These are phyloP conservation scores for Hydroisotoma schaefferi DNA, from an alignment of 2,888 invertebrate species.

Conservation along the genomic window DNA sequence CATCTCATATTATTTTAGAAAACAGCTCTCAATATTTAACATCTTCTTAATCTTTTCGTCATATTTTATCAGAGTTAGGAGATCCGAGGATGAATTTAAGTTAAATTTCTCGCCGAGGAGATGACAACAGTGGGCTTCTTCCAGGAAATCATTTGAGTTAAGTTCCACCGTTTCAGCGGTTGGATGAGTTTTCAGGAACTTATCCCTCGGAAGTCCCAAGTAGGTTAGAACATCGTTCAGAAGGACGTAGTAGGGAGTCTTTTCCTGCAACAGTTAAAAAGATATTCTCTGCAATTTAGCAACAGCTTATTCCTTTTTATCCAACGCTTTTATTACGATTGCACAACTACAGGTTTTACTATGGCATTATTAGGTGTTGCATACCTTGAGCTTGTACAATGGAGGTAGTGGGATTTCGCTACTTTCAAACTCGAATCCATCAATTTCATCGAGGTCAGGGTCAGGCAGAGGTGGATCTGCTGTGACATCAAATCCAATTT, in stretches of 20 bases:
- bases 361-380: neutral
- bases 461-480: slow-evolving; percentile 49
- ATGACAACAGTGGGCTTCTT: slow-evolving; percentile 48
- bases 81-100: slow-evolving; percentile 47
- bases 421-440: slow-evolving; percentile 74
- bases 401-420: slow-evolving; percentile 75
- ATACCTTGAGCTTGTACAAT: slow-evolving; percentile 63
- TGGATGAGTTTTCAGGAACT: slow-evolving; percentile 43
- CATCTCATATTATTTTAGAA: slow-evolving; percentile 44
- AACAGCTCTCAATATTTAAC: slow-evolving; percentile 69
- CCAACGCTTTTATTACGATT: neutral
- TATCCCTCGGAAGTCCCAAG: slow-evolving; percentile 57
- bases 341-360: no score
- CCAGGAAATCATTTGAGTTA: slow-evolving; percentile 48
- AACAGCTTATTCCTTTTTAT: no score
- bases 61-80: slow-evolving; percentile 65
- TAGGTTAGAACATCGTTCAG: slow-evolving; percentile 72
- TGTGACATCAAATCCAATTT: slow-evolving; percentile 50
- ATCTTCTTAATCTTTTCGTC: slow-evolving; percentile 78
- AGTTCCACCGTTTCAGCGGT: slow-evolving; percentile 48
- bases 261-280: slow-evolving; percentile 55
- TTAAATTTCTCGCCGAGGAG: slow-evolving; percentile 47
- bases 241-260: slow-evolving; percentile 73
- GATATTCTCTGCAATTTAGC: no score
- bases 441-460: slow-evolving; percentile 50